Conservation (phyloP, 2,888 invertebrate species). For the Agonopterix arenella region DNA sequence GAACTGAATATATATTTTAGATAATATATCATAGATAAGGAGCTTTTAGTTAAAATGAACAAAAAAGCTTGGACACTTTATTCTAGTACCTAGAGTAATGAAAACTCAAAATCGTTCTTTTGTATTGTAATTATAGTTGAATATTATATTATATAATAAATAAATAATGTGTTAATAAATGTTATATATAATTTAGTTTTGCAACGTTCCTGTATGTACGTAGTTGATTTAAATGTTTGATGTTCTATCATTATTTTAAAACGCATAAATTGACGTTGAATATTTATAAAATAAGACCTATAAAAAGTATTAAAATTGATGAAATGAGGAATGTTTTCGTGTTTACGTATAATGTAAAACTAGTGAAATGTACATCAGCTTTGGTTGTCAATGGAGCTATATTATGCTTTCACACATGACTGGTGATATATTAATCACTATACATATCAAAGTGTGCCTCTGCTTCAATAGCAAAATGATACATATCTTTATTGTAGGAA, state of each 20-base stretch:
- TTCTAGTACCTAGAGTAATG: background rate
- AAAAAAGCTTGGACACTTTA: conserved; percentile 5
- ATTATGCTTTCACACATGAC: conserved; percentile 45
- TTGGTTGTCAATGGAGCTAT: conserved; percentile 55
- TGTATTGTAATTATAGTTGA: conserved; percentile 4
- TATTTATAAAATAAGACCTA: conserved; percentile 1
- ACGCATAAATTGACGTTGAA: conserved; percentile 1
- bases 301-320: conserved; percentile 15
- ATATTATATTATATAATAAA: background rate
- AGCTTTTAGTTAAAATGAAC: background rate
- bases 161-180: conserved; percentile 2
- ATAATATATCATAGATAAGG: background rate
- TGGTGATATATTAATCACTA: conserved; percentile 43
- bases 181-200: conserved; percentile 33
- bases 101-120: conserved; percentile 2
- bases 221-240: conserved; percentile 20
- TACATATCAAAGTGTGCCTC: conserved; percentile 76
- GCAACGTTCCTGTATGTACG: conserved; percentile 55
- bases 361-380: conserved; percentile 36
- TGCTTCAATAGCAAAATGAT: conserved; percentile 66
- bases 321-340: conserved; percentile 22
- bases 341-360: conserved; percentile 24
- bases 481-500: conserved; percentile 68
- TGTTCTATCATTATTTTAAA: conserved; percentile 27
- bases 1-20: conserved; percentile 10